Conservation (phyloP, 2,888 invertebrate species). For the Cheiracanthium punctorium region DNA sequence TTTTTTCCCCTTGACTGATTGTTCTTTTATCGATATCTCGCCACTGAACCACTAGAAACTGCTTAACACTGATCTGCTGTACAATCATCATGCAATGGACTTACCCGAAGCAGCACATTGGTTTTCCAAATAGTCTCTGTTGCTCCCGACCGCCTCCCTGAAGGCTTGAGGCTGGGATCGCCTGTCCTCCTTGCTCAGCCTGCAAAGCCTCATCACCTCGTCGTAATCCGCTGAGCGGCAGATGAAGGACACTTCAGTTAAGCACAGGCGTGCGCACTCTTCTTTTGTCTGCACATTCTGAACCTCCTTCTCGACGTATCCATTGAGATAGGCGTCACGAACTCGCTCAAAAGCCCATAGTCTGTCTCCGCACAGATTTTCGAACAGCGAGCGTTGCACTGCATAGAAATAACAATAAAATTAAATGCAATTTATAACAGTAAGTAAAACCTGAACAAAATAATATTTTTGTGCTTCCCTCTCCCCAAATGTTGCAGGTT, state of each 20-base stretch:
- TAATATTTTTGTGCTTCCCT: too few species aligned
- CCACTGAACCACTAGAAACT: too few species aligned
- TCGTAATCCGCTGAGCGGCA: constrained; percentile 79
- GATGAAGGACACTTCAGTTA: constrained; percentile 78
- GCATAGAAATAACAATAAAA: too few species aligned
- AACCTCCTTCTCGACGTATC: constrained; percentile 76
- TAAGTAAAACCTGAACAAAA: too few species aligned
- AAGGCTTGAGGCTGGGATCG: constrained; percentile 79
- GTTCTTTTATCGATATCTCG: too few species aligned
- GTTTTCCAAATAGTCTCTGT: constrained; percentile 79
- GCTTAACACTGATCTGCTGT: too few species aligned
- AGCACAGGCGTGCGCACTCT: constrained; percentile 78
- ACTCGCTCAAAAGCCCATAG: constrained; percentile 79
- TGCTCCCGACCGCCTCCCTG: constrained; percentile 76
- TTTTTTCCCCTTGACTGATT: too few species aligned
- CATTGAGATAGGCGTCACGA: constrained; percentile 77
- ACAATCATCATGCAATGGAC: not conserved
- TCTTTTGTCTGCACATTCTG: constrained; percentile 76
- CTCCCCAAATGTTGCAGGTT: too few species aligned
- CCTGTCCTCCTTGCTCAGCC: constrained; percentile 78
- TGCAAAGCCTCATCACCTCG: constrained; percentile 77
- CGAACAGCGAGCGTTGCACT: constrained; percentile 75
- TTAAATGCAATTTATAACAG: too few species aligned
- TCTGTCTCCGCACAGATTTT: constrained; percentile 76
- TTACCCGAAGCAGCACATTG: constrained; percentile 77